Evolutionary conservation across 2,113 vertebrate species (phyloP), one percentile per base, ranked within the genome.

Genomic region (Dasyornis broadbenti): DNA sequence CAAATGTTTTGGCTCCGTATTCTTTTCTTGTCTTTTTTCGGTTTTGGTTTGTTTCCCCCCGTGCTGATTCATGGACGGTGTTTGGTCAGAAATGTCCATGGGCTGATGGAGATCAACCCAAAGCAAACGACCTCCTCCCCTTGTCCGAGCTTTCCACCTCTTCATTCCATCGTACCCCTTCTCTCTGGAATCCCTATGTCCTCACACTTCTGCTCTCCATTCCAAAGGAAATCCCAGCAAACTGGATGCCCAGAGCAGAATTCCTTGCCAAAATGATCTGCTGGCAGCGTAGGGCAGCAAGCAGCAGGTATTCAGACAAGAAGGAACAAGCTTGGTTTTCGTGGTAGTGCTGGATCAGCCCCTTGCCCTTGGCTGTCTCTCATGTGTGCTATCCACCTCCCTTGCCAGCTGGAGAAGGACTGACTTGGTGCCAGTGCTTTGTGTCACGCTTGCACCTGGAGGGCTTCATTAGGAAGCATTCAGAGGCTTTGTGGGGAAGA

Each of bases 311-410:
- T 82, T 86, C 69, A 42, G 88, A 53, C 93, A 92, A 92, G 93
- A 96, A 93, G 40, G 45, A 91, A 92, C 86, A 93, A 72, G 92
- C 82, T 72, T 68, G 33, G 23, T 83, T 94, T 90, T 89, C 60
- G 28, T 57, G 65, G 89, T 84, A 94, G 31, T 82, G 90, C 76
- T 94, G 35, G 45, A 49, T 95, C 70, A 83, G 77, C 40, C 65
- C 57, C 65, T 95, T 83, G 69, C 64, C 44, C 52, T 86, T 52
- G 44, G 79, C 92, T 95, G 30, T 52, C 30, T 37, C 70, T 77
- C 53, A 27, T 11, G 19, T 40, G 24, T 14, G 42, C 80, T 69
- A 12, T 83, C 68, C 52, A 5, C 63, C 54, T 86, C 42, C 40
- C 35, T 87, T 81, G 39, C 76, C 90, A 60, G 76, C 20, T 86